A percentile compares a stretch with the other conserved stretches of the same genome.
Conservation (phyloP, 2,113 vertebrate genomes). For the Megaleporinus macrocephalus region DNA sequence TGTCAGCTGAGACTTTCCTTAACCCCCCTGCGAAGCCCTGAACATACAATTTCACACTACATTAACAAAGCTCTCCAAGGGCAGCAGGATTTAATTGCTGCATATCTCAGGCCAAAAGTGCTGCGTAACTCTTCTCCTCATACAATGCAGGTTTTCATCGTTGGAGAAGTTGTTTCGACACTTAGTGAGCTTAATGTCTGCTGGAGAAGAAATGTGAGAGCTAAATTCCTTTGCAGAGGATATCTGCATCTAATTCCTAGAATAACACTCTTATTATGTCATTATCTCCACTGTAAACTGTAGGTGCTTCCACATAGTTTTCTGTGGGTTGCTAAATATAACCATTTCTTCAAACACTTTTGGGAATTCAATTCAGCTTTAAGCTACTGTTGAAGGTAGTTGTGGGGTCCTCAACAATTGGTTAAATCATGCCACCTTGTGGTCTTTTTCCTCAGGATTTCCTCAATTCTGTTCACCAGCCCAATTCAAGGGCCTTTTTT, state of each 20-base stretch:
- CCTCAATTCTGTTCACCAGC: not conserved
- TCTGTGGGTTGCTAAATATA: not conserved
- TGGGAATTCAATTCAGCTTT: not conserved
- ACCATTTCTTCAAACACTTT: not conserved
- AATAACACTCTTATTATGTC: slow-evolving; percentile 21
- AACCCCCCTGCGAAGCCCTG: slow-evolving; percentile 35
- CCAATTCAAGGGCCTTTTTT: not conserved
- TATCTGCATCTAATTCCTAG: slow-evolving; percentile 33
- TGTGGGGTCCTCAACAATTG: not conserved
- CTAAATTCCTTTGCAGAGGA: slow-evolving; percentile 29
- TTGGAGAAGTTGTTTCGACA: slow-evolving; percentile 34
- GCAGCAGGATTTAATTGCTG: slow-evolving; percentile 49
- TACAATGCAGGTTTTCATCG: slow-evolving; percentile 30
- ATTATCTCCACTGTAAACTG: slow-evolving; percentile 14
- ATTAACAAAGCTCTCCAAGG: slow-evolving; percentile 55
- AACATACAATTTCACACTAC: slow-evolving; percentile 59
- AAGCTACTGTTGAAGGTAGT: not conserved
- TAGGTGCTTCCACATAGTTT: not conserved
- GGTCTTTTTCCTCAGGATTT: not conserved
- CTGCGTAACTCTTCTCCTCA: slow-evolving; percentile 47
- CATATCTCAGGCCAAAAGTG: slow-evolving; percentile 52
- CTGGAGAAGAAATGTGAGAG: slow-evolving; percentile 29
- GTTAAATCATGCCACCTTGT: slow-evolving; percentile 26
- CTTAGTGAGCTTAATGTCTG: slow-evolving; percentile 28
- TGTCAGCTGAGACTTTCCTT: slow-evolving; percentile 55